Conservation (phyloP, 1,140 invertebrate species). For the Pinna nobilis region DNA sequence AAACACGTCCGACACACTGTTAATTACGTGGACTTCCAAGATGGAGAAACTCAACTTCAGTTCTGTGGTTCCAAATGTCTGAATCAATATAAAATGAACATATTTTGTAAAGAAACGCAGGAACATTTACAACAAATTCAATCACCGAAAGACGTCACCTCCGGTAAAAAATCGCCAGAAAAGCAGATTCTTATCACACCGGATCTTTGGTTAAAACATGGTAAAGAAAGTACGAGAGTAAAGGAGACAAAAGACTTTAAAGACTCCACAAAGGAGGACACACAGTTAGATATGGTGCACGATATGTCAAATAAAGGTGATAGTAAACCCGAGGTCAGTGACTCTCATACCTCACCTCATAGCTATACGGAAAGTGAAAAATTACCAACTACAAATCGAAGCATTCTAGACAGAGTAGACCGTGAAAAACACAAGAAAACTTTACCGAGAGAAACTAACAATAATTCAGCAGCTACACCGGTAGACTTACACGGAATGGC, state of each 20-base stretch:
- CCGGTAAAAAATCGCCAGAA: conserved; percentile 40
- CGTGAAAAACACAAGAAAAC: conserved; percentile 18
- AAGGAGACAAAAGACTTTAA: conserved; percentile 21
- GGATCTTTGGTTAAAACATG: conserved; percentile 81
- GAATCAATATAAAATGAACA: conserved; percentile 97
- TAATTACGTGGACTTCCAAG: conserved; percentile 91
- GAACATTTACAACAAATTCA: conserved; percentile 84
- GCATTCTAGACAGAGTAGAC: conserved; percentile 20
- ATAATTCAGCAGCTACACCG: no score
- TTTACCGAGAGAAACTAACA: conserved; percentile 15
- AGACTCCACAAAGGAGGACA: no score
- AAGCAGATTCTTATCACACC: conserved; percentile 84
- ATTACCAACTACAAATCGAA: conserved; percentile 8
- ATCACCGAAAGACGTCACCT: conserved; percentile 62
- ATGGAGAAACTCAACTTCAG: conserved; percentile 77
- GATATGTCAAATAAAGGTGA: not conserved
- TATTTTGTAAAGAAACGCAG: conserved; percentile 93
- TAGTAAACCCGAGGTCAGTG: not conserved
- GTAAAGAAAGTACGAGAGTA: conserved; percentile 21
- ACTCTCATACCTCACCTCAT: not conserved
- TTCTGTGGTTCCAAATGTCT: conserved; percentile 90
- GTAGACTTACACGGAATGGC: no score
- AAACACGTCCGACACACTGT: conserved; percentile 91
- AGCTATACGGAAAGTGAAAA: conserved; percentile 1
- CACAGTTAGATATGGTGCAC: conserved; percentile 10